A percentile compares a stretch with the other conserved stretches of the same genome.
phyloP scores from a whole-genome alignment of 2,888 invertebrate species.

The Leptinotarsa tumamoca region DNA sequence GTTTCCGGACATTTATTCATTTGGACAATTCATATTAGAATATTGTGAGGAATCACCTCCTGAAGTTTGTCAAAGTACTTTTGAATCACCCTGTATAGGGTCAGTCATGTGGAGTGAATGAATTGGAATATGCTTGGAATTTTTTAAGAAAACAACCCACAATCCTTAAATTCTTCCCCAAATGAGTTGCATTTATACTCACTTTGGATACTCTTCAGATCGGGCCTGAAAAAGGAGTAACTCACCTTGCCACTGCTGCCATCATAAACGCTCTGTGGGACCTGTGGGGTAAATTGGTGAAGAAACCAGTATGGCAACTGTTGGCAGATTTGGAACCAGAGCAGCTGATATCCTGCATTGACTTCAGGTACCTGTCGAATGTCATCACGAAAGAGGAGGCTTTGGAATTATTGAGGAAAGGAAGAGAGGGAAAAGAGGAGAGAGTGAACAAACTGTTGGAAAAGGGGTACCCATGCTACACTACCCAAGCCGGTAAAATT shows the following conservation, averaged over 20 bases:
- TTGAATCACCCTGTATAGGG: too few species aligned
- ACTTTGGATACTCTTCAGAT: slow-evolving; percentile 69
- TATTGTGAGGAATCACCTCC: too few species aligned
- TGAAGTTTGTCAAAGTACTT: too few species aligned
- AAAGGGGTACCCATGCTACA: slow-evolving; percentile 87
- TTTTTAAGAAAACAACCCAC: too few species aligned
- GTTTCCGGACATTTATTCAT: too few species aligned
- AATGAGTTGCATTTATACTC: not conserved
- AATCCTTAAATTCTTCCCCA: too few species aligned
- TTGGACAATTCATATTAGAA: too few species aligned
- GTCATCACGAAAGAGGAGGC: slow-evolving; percentile 87
- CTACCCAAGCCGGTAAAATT: slow-evolving; percentile 81
- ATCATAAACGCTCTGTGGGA: slow-evolving; percentile 94
- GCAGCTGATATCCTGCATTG: slow-evolving; percentile 85
- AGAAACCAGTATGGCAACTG: slow-evolving; percentile 89
- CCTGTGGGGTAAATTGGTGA: slow-evolving; percentile 86
- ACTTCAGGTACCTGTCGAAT: slow-evolving; percentile 88
- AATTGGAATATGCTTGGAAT: too few species aligned
- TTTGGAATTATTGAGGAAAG: slow-evolving; percentile 74
- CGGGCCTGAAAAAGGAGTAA: slow-evolving; percentile 92
- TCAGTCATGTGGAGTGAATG: too few species aligned
- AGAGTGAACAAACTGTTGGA: slow-evolving; percentile 74
- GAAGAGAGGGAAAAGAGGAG: slow-evolving; percentile 70
- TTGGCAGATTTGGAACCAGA: slow-evolving; percentile 87
- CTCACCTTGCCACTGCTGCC: slow-evolving; percentile 88